These are phyloP conservation scores for Dermatemys mawii DNA, from an alignment of 2,113 vertebrate species.

Conservation along the genomic window DNA sequence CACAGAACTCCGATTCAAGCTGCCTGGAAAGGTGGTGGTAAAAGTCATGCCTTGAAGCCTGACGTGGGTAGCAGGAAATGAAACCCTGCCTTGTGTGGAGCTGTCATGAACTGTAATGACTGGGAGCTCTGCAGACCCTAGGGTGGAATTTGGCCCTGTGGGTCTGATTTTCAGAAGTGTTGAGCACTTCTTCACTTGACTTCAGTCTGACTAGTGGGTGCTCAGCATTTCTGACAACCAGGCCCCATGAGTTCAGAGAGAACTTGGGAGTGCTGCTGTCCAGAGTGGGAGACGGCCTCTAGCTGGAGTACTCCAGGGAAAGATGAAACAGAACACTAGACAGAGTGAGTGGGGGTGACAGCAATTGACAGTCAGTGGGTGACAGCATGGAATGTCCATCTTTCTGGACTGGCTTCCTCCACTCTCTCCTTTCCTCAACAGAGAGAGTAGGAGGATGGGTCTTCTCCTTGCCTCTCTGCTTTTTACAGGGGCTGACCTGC, in stretches of 20 bases:
- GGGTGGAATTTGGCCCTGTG: not conserved
- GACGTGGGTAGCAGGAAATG: not conserved
- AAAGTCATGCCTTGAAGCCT: not conserved
- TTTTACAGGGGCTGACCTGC: not conserved
- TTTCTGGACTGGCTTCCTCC: not conserved
- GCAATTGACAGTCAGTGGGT: not conserved
- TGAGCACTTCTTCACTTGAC: not conserved
- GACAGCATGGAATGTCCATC: not conserved
- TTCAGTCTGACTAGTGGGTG: not conserved
- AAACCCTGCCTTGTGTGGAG: not conserved
- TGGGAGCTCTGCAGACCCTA: not conserved
- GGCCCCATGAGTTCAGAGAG: not conserved
- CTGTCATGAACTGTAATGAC: not conserved
- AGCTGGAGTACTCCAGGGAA: not conserved
- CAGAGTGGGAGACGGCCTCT: not conserved
- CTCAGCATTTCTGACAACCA: not conserved
- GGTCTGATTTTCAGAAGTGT: not conserved
- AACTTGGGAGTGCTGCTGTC: not conserved
- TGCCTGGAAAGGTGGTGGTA: not conserved
- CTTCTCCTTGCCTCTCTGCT: not conserved
- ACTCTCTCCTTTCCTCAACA: not conserved
- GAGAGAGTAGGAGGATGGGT: not conserved
- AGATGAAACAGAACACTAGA: not conserved
- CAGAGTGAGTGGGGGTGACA: not conserved
- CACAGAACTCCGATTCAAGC: not conserved